These are phyloP conservation scores for Machaerirhynchus nigripectus DNA, from an alignment of 2,113 vertebrate genomes.

Conservation along the genomic window DNA sequence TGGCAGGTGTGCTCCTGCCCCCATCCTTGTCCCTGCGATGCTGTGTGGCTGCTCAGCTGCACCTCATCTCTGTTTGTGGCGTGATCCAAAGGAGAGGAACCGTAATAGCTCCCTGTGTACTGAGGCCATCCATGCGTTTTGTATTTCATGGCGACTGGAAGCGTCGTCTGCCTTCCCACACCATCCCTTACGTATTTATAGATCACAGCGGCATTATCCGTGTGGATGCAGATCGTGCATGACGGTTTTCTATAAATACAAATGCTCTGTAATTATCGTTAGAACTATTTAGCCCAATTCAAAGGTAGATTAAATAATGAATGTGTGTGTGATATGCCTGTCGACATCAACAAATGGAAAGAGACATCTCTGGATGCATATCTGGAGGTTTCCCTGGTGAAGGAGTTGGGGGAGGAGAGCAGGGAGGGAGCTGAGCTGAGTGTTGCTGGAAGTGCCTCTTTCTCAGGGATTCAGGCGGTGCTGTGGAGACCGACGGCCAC, in stretches of 20 bases:
- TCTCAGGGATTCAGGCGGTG: accelerated
- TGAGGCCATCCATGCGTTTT: neutral
- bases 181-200: slow-evolving; percentile 30
- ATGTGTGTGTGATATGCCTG: slow-evolving; percentile 47
- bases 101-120: neutral
- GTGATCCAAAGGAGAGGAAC: neutral
- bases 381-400: slow-evolving; percentile 16
- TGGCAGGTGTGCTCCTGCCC: neutral
- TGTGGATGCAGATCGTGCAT: neutral
- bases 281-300: slow-evolving; percentile 65
- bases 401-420: neutral
- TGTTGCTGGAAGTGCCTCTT: neutral
- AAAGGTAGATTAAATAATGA: slow-evolving; percentile 72
- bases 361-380: slow-evolving; percentile 5
- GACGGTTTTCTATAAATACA: slow-evolving; percentile 54
- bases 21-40: neutral
- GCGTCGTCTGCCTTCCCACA: neutral
- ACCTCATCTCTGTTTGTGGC: neutral
- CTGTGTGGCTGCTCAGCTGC: neutral
- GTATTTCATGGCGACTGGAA: neutral
- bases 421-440: neutral
- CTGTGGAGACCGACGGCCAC: accelerated
- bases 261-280: slow-evolving; percentile 61
- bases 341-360: slow-evolving; percentile 33
- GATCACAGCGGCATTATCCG: neutral